Conservation (phyloP, 2,113 vertebrate species). For the Leucopsar rothschildi region DNA sequence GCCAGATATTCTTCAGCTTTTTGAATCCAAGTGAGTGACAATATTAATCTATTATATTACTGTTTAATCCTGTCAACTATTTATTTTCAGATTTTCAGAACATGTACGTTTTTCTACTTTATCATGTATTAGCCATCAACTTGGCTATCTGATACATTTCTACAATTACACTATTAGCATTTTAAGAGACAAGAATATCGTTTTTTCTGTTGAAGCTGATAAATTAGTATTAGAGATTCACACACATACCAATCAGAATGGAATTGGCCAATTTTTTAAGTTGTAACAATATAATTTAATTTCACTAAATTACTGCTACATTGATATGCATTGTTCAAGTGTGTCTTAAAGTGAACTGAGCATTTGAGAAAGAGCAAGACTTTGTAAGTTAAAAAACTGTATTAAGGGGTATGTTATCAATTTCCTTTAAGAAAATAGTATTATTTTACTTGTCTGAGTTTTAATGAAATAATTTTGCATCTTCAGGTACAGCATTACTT, state of each 20-base stretch:
- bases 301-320: not conserved
- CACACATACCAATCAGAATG: not conserved
- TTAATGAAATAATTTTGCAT: not conserved
- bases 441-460: not conserved
- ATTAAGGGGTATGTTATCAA: not conserved
- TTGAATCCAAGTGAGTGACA: slow-evolving; percentile 86
- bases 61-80: not conserved
- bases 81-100: not conserved
- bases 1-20: slow-evolving; percentile 79
- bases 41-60: not conserved
- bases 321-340: not conserved
- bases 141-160: not conserved
- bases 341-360: not conserved
- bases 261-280: not conserved
- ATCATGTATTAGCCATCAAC: not conserved
- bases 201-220: not conserved
- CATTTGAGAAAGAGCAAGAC: not conserved
- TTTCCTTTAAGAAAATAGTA: not conserved
- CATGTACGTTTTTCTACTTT: not conserved
- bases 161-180: not conserved
- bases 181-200: not conserved
- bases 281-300: not conserved
- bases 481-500: slow-evolving; percentile 82
- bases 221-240: not conserved
- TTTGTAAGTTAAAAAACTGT: not conserved